phyloP scores from a whole-genome alignment of 2,797 vertebrate genomes.

The Heliangelus exortis region DNA sequence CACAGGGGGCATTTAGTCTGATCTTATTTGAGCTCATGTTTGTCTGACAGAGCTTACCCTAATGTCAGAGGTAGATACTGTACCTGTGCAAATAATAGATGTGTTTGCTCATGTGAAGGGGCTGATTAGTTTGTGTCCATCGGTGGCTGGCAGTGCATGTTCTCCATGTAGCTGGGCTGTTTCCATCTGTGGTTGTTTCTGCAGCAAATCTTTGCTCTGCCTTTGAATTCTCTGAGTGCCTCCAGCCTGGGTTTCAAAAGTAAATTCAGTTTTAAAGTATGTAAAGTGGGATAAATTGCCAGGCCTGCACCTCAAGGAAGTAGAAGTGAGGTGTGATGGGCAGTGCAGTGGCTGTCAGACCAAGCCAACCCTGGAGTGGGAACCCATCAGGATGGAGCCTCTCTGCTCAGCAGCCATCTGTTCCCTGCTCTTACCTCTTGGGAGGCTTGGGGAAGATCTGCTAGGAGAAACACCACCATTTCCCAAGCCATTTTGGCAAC shows the following conservation, averaged over 20 bases:
- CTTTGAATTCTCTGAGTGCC: background rate
- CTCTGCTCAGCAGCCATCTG: rapidly evolving
- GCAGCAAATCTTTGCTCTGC: background rate
- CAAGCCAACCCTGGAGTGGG: background rate
- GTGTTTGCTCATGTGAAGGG: background rate
- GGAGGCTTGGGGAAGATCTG: background rate
- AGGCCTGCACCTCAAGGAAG: background rate
- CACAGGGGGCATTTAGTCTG: slow-evolving; percentile 4
- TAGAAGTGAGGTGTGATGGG: background rate
- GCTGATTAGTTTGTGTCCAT: background rate
- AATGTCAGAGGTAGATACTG: slow-evolving; percentile 9
- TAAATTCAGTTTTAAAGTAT: background rate
- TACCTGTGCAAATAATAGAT: slow-evolving; percentile 12
- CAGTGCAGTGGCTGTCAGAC: background rate
- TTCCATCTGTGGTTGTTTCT: background rate
- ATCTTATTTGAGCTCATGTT: slow-evolving; percentile 31
- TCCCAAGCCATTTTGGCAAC: background rate
- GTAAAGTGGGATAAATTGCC: background rate
- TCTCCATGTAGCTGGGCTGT: background rate
- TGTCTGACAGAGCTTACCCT: slow-evolving; percentile 15
- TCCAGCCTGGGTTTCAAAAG: background rate
- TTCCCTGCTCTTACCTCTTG: background rate
- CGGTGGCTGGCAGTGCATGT: background rate
- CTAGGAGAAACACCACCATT: background rate
- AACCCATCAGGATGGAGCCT: background rate